A percentile compares a stretch with the other conserved stretches of the same genome.
Evolutionary conservation across 2,797 vertebrate species (phyloP).

Genomic region (Gobio occitaniae): DNA sequence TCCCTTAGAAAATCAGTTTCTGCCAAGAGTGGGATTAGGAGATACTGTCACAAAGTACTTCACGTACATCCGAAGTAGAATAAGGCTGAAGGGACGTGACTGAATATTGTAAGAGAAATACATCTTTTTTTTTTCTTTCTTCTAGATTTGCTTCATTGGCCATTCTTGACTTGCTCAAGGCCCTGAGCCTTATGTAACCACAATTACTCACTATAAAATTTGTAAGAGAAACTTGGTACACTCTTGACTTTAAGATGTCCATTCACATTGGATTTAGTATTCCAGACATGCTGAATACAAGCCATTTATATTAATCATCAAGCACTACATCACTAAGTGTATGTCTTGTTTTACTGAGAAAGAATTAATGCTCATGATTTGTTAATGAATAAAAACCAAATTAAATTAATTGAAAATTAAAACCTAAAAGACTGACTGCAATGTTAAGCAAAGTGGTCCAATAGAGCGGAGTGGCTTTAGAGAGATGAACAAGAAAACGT

Average conservation of each 20-base stretch:
- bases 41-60: conserved; percentile 22
- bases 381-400: conserved; percentile 39
- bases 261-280: conserved; percentile 13
- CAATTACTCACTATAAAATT: not conserved
- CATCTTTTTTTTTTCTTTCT: not conserved
- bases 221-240: not conserved
- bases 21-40: conserved; percentile 42
- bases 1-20: conserved; percentile 35
- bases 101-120: not conserved
- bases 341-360: not conserved
- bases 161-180: not conserved
- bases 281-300: not conserved
- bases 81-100: not conserved
- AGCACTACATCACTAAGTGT: not conserved
- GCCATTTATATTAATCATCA: not conserved
- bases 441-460: not conserved
- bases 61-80: not conserved
- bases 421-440: not conserved
- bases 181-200: not conserved
- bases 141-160: not conserved
- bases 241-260: not conserved
- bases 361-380: not conserved
- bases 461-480: conserved; percentile 9
- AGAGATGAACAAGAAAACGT: conserved; percentile 61
- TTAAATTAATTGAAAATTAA: conserved; percentile 1